Conservation (phyloP, 2,888 invertebrate species). For the Parapristionchus giblindavisi region DNA sequence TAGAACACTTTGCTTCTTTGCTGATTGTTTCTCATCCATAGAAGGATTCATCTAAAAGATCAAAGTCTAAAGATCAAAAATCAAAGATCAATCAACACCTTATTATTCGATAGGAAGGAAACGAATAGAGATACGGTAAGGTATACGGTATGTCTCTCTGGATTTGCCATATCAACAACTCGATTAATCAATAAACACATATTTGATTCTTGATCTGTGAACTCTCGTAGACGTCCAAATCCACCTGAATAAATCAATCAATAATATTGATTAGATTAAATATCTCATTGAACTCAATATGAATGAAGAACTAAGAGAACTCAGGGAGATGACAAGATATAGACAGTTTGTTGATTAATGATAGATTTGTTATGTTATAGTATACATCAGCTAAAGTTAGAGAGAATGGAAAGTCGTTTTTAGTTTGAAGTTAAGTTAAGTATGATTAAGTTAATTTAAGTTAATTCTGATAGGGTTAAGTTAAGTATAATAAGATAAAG, state of each 20-base stretch:
- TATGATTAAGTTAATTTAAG: no score
- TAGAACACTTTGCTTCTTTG: conserved; percentile 81
- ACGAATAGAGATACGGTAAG: conserved; percentile 91
- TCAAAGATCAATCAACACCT: conserved; percentile 22
- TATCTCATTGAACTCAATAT: no score
- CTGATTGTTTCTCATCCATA: conserved; percentile 65
- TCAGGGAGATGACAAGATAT: background rate
- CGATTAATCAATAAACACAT: conserved; percentile 84
- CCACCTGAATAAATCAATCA: background rate
- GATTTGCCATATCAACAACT: conserved; percentile 90
- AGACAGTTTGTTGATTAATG: background rate
- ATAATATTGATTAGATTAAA: no score
- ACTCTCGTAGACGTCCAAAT: conserved; percentile 82
- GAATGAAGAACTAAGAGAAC: no score
- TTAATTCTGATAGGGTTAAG: no score
- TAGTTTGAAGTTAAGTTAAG: no score
- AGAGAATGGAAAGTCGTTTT: no score
- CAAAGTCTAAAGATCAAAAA: background rate
- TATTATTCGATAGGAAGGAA: conserved; percentile 73
- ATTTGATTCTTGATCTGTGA: conserved; percentile 84
- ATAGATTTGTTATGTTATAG: background rate
- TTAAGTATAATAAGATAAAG: no score
- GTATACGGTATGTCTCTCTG: conserved; percentile 93
- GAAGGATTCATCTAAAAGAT: conserved; percentile 42
- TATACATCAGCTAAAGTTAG: no score